Conservation (phyloP, 2,113 vertebrate species). For the Chaenogobius annularis region DNA sequence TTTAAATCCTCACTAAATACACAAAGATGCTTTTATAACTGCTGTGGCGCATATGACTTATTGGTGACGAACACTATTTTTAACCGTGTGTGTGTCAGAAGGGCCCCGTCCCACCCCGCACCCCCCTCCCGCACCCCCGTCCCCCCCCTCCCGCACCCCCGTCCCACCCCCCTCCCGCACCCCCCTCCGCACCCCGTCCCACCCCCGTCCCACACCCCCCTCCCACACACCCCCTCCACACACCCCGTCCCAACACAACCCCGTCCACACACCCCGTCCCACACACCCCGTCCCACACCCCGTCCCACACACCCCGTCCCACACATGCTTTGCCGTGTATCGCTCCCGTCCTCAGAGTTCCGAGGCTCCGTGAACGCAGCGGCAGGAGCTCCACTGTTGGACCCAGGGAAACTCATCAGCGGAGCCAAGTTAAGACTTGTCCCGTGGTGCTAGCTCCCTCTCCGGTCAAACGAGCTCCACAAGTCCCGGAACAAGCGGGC, state of each 20-base stretch:
- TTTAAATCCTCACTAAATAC: background rate
- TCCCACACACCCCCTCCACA: background rate
- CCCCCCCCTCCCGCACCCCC: no score
- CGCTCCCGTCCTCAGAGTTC: background rate
- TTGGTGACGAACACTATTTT: background rate
- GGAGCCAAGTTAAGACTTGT: constrained; percentile 62
- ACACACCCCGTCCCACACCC: no score
- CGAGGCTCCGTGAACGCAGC: constrained; percentile 41
- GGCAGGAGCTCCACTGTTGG: constrained; percentile 70
- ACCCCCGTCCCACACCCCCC: no score
- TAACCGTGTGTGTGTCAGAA: background rate
- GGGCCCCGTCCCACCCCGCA: no score
- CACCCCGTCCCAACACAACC: background rate
- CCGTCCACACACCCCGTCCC: no score
- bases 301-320: no score
- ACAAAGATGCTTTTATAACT: background rate
- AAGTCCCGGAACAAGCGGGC: constrained; percentile 15
- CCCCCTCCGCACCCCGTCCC: no score
- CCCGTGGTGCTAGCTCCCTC: constrained; percentile 37
- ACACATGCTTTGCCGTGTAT: background rate
- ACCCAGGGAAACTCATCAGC: constrained; percentile 68
- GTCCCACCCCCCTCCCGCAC: no score
- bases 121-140: no score
- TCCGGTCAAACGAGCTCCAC: constrained; percentile 30
- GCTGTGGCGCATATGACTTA: background rate